Conservation (phyloP, 2,888 invertebrate species). For the Sinodicranocentrus sp. region DNA sequence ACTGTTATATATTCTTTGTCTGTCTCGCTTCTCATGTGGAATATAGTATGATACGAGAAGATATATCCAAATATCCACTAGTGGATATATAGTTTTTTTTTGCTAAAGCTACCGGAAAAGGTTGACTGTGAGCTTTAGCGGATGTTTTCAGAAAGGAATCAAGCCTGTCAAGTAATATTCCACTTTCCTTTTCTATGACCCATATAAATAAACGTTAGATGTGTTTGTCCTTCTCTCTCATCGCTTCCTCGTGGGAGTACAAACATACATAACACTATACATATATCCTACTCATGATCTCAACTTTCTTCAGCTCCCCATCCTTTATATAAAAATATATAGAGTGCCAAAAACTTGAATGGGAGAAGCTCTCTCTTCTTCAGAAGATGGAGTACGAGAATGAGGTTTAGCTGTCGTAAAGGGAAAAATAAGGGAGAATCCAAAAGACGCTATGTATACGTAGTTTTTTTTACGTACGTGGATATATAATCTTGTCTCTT, state of each 20-base stretch:
- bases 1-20: too few species aligned
- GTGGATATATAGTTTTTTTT: too few species aligned
- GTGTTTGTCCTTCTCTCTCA: too few species aligned
- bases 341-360: constrained; percentile 6
- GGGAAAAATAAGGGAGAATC: constrained; percentile 11
- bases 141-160: constrained; percentile 31
- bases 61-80: too few species aligned
- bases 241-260: too few species aligned
- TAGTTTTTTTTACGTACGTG: background rate
- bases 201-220: too few species aligned
- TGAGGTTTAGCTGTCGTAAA: constrained; percentile 47
- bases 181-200: background rate
- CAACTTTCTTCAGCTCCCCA: background rate
- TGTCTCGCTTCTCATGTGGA: too few species aligned
- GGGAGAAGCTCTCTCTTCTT: too few species aligned
- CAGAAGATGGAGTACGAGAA: constrained; percentile 40
- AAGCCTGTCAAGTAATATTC: constrained; percentile 31
- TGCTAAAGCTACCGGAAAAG: constrained; percentile 56
- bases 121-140: constrained; percentile 36
- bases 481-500: background rate
- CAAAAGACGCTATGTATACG: too few species aligned
- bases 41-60: too few species aligned
- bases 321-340: too few species aligned
- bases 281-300: background rate
- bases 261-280: too few species aligned